Evolutionary conservation across 1,140 invertebrate genomes (phyloP).

Genomic region (Drosophila nannoptera): DNA sequence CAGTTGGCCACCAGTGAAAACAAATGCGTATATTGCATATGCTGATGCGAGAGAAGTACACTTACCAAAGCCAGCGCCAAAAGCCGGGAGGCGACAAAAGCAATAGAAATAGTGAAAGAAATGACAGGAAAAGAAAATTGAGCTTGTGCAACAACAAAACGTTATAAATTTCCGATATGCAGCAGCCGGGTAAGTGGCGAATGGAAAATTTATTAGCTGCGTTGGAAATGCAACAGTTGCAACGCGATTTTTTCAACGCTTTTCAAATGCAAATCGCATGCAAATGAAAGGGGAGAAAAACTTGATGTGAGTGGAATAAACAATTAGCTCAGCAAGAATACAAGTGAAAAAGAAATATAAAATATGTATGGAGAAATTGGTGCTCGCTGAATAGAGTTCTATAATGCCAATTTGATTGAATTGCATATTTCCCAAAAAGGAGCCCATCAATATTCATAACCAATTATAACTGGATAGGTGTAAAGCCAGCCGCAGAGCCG

Average conservation of each 20-base stretch:
- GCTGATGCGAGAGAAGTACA: constrained; percentile 20
- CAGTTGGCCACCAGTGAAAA: constrained; percentile 11
- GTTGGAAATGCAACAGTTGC: constrained; percentile 23
- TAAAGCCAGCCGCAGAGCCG: not conserved
- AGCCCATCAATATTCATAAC: constrained; percentile 6
- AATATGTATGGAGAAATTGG: not conserved
- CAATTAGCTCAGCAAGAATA: not conserved
- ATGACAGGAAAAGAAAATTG: not conserved
- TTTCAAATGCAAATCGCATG: not conserved
- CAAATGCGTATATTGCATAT: constrained; percentile 27
- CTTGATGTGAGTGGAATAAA: not conserved
- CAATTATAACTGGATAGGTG: constrained; percentile 1
- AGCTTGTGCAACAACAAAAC: not conserved
- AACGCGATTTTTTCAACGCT: not conserved
- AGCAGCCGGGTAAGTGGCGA: constrained; percentile 32
- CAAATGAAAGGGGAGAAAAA: not conserved
- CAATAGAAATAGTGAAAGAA: too few relatives aligned
- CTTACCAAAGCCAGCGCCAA: constrained; percentile 32
- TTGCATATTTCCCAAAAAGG: not conserved
- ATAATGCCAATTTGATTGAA: not conserved
- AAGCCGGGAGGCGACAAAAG: not conserved
- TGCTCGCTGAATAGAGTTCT: not conserved
- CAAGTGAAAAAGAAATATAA: not conserved
- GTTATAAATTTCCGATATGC: constrained; percentile 44
- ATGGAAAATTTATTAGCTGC: constrained; percentile 56